Conservation (phyloP, 2,888 invertebrate genomes). For the Drosophila lacicola region DNA sequence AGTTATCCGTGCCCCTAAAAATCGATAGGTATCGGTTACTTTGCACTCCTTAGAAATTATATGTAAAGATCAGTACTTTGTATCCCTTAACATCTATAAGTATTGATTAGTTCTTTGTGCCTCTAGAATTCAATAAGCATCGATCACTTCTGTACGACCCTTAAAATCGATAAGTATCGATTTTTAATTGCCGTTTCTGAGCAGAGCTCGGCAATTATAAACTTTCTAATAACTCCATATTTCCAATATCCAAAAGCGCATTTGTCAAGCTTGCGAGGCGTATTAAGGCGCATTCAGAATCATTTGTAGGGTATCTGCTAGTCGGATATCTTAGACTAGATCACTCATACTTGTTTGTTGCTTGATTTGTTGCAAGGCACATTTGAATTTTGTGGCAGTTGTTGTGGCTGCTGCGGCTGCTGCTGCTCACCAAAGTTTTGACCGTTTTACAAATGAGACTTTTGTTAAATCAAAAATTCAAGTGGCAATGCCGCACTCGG, state of each 20-base stretch:
- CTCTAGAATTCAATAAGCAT: no score
- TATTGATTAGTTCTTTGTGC: background rate
- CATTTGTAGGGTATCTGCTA: constrained; percentile 7
- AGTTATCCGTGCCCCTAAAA: no score
- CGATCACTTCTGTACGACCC: no score
- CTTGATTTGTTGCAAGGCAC: constrained; percentile 38
- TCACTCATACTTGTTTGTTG: constrained; percentile 3
- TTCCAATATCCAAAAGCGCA: no score
- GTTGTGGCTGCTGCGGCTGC: constrained; percentile 9
- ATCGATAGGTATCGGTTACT: no score
- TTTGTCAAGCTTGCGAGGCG: no score
- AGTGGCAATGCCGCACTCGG: constrained; percentile 76
- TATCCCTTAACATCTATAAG: background rate
- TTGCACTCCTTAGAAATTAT: no score
- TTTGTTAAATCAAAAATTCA: constrained; percentile 79
- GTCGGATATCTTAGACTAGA: constrained; percentile 1
- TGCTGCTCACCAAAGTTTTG: constrained; percentile 35
- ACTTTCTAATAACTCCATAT: no score
- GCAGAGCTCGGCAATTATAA: background rate
- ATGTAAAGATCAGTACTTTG: no score
- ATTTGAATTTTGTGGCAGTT: constrained; percentile 53
- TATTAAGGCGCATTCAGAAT: background rate
- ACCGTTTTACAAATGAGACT: constrained; percentile 75
- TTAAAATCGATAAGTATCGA: background rate
- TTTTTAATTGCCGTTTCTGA: background rate